A percentile compares a stretch with the other conserved stretches of the same genome.
Conservation (phyloP, 2,797 vertebrate species). For the Huso huso region DNA sequence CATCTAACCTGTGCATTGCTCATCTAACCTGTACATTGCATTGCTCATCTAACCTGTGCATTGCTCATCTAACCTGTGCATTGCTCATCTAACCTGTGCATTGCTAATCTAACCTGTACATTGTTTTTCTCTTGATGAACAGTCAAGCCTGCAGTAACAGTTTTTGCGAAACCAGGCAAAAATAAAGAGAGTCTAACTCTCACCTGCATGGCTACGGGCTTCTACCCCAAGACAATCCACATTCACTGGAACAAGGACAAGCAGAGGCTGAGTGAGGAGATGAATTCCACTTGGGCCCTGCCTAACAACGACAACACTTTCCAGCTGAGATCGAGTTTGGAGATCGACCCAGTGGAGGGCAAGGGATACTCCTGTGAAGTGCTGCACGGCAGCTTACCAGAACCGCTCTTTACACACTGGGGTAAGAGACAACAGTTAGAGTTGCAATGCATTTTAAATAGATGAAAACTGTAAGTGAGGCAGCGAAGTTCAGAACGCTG, state of each 20-base stretch:
- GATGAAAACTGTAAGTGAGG: no score
- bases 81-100: no score
- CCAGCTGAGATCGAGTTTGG: constrained; percentile 35
- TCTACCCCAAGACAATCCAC: constrained; percentile 28
- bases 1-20: no score
- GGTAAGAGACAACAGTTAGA: constrained; percentile 22
- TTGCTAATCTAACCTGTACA: neutral
- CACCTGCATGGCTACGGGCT: constrained; percentile 49
- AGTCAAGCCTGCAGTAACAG: neutral
- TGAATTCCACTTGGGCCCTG: neutral
- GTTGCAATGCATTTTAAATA: no score
- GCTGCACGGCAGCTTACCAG: rapidly evolving
- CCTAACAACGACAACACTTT: constrained; percentile 41
- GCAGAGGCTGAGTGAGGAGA: neutral
- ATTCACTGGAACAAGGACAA: constrained; percentile 13
- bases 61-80: no score
- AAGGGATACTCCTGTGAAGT: constrained; percentile 30
- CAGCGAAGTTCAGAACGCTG: no score
- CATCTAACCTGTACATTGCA: no score
- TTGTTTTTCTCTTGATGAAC: neutral
- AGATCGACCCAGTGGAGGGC: constrained; percentile 22
- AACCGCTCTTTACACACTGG: rapidly evolving
- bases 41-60: no score
- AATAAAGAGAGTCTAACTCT: rapidly evolving
- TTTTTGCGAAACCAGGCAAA: constrained; percentile 2